These are phyloP conservation scores for Labeo calbasu DNA, from an alignment of 2,797 vertebrate species.

Conservation along the genomic window DNA sequence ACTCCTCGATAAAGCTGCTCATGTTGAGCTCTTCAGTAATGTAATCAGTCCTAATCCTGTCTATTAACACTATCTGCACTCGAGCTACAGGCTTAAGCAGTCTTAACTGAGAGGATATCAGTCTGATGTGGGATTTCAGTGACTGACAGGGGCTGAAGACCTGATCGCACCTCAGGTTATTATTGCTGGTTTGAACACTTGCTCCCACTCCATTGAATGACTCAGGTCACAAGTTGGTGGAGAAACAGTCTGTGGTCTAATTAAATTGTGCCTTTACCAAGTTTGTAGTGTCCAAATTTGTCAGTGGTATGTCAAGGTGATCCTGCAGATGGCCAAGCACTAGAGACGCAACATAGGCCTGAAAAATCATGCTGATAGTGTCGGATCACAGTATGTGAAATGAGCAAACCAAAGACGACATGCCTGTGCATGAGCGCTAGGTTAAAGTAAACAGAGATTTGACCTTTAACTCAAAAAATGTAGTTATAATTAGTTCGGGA, in stretches of 20 bases:
- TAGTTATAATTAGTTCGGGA: not conserved
- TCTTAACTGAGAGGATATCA: conserved; percentile 41
- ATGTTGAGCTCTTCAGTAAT: conserved; percentile 27
- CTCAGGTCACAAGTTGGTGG: conserved; percentile 7
- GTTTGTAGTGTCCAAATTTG: not conserved
- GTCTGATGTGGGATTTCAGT: conserved; percentile 20
- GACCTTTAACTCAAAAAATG: conserved; percentile 24
- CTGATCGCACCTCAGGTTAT: conserved; percentile 38
- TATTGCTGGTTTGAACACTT: not conserved
- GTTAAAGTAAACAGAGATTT: conserved; percentile 14
- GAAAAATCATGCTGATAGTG: conserved; percentile 7
- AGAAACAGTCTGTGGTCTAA: conserved; percentile 26
- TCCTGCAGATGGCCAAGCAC: conserved; percentile 10
- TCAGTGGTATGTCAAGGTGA: conserved; percentile 18
- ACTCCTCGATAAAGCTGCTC: not conserved
- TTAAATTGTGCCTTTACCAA: conserved; percentile 15
- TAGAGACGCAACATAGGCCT: not conserved
- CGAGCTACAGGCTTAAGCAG: conserved; percentile 32
- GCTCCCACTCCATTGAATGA: conserved; percentile 1
- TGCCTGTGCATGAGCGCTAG: conserved; percentile 8
- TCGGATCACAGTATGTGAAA: conserved; percentile 12
- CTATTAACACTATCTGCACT: conserved; percentile 38
- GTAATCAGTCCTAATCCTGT: conserved; percentile 47
- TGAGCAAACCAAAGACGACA: conserved; percentile 1
- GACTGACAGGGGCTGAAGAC: conserved; percentile 13